Base-by-base conservation (phyloP, 2,888 invertebrate genomes). In the Melieria crassipennis region DNA sequence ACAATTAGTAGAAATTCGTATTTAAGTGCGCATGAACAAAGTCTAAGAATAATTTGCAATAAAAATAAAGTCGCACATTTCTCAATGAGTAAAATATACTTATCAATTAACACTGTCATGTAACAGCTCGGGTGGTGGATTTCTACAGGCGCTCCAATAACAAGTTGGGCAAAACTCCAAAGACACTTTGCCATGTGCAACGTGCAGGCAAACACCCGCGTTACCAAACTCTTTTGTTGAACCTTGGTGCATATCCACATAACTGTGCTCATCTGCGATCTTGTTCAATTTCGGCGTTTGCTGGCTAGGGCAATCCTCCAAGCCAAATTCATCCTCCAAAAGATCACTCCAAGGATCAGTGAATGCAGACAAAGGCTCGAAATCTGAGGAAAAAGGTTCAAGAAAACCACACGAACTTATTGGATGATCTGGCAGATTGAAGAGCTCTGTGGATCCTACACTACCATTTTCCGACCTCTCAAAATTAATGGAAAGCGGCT, bases 161-260 rank as follows among this genome's bases (percentile, higher is more conserved):
- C 90, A 91, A 47, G 83, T 84, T 2, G 89, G 84, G 80, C 91
- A 91, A 79, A 89, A 90, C 79, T 90, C 90, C 72, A 90, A 79
- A 0, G 90, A 90, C 50, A 90, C 87, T 79, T 87, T 87, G 62
- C 88, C 88, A 56, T 88, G 88, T 72, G 90, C 87, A 46, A 78
- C 72, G 78, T 91, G 90, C 11, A 91, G 83, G 79, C 90, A 91
- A 16, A 91, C 87, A 13, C 90, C 90, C 64, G 87, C 86, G 77
- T 87, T 86, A 11, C 86, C 84, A 4, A 48, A 47, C 9, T 83
- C 75, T 52, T 74, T 64, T 7, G 70, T 30, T 30, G 47, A 42
- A 57, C 67, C 45, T 61, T 62, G 16, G 1, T 13, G 45, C 4
- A 60, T 30, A 47, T 63, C 56, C 13, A 79, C 77, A 45, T 81